Percentiles rank a stretch among this genome's conserved stretches.
Conservation (phyloP, 2,113 vertebrate genomes). For the Cettia cetti region DNA sequence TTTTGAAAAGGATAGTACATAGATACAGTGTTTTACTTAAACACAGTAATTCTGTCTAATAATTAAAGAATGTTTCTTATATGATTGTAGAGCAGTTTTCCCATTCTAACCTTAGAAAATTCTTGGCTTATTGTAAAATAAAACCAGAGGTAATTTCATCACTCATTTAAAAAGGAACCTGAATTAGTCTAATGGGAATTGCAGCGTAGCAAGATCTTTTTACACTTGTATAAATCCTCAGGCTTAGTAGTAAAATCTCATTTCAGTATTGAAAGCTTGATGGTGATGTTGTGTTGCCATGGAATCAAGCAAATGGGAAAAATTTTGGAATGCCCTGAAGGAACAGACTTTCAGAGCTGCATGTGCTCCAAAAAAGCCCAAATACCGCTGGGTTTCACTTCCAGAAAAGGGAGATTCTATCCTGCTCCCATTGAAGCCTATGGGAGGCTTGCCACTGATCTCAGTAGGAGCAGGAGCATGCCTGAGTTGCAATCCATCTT, state of each 20-base stretch:
- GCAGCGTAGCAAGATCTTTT: neutral
- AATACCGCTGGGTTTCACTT: neutral
- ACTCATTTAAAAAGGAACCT: neutral
- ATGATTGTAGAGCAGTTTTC: neutral
- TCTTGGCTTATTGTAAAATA: neutral
- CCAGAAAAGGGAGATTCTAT: neutral
- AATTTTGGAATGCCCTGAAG: slow-evolving; percentile 17
- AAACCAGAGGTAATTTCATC: neutral
- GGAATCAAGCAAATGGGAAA: slow-evolving; percentile 38
- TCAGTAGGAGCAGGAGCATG: neutral
- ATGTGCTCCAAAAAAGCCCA: slow-evolving; percentile 10
- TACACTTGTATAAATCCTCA: neutral
- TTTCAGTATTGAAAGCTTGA: slow-evolving; percentile 25
- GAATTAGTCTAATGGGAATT: neutral
- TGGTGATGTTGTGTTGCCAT: slow-evolving; percentile 53
- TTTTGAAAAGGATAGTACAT: neutral
- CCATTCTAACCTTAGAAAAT: neutral
- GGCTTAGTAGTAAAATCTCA: slow-evolving; percentile 31
- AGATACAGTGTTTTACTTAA: neutral
- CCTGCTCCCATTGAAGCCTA: neutral
- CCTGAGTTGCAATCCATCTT: neutral
- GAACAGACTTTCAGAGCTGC: neutral
- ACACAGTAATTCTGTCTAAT: neutral
- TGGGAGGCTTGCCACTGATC: slow-evolving; percentile 17
- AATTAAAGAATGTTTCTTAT: neutral